Base-by-base conservation (phyloP, 2,797 vertebrate genomes). In the Periophthalmus magnuspinnatus region DNA sequence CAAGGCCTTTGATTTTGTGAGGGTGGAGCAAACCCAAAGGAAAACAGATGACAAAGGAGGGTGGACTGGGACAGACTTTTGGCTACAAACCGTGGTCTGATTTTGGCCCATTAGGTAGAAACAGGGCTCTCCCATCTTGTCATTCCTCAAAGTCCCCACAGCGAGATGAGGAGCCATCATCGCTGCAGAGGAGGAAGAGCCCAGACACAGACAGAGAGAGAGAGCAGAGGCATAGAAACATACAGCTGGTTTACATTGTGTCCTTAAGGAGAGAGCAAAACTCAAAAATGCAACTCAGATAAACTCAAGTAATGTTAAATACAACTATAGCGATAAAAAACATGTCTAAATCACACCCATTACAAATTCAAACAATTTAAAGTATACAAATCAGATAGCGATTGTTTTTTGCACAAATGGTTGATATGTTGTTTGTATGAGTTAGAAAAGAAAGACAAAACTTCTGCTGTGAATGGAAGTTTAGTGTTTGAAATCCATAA, bases 21-120 rank as follows among this genome's bases (percentile, higher is more conserved):
- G 50, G 77, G 68, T 71, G 78, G 75, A 64, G 69, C 70, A 76
- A 83, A 81, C 36, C 41, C 61, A 76, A 82, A 78, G 73, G 72
- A 75, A 76, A 73, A 66, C 7, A 85, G 11, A 85, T 78, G 84
- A 77, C 55, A 22, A 36, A 34, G 65, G 74, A 72, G 56, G 56
- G 61, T 73, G 83, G 75, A 81, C 67, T 65, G 83, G 82, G 86
- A 90, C 91, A 90, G 95, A 96, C 84, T 94, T 94, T 93, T 87
- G 95, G 93, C 95, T 98, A 99, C 98, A 98, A 99, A 99, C 98
- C 98, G 97, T 99, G 95, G 96, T 98, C 95, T 99, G 97, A 97
- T 98, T 98, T 97, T 98, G 98, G 95, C 97, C 97, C 96, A 96
- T 98, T 94, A 98, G 95, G 97, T 98, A 98, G 98, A 98, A 97